Evolutionary conservation across 2,113 vertebrate genomes (phyloP).

Genomic region (Poeciliopsis prolifica): DNA sequence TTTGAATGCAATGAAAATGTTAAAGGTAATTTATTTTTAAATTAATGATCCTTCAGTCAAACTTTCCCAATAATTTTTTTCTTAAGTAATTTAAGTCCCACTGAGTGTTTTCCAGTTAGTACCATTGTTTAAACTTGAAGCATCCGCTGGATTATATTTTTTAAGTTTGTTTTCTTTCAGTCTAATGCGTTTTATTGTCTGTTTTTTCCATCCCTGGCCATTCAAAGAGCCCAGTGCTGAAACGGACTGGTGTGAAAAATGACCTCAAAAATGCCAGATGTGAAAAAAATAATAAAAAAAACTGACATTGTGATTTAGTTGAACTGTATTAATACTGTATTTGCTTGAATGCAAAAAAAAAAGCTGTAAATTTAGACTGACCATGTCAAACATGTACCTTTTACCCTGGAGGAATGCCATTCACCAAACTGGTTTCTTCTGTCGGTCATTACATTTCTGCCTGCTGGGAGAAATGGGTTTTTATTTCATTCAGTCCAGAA

Average conservation of each 20-base stretch:
- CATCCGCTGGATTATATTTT: slow-evolving; percentile 60
- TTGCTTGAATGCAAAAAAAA: slow-evolving; percentile 76
- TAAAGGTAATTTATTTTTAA: no score
- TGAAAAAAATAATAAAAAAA: slow-evolving; percentile 49
- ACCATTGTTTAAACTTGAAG: slow-evolving; percentile 94
- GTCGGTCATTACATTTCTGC: slow-evolving; percentile 46
- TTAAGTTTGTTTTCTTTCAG: slow-evolving; percentile 32
- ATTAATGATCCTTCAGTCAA: no score
- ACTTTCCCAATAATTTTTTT: neutral
- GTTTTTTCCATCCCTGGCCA: slow-evolving; percentile 23
- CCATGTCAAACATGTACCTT: slow-evolving; percentile 80
- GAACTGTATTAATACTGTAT: slow-evolving; percentile 78
- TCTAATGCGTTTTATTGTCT: slow-evolving; percentile 71
- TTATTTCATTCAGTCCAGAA: slow-evolving; percentile 61
- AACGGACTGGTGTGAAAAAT: slow-evolving; percentile 44
- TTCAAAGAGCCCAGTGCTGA: slow-evolving; percentile 34
- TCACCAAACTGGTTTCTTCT: slow-evolving; percentile 65
- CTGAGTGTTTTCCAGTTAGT: slow-evolving; percentile 76
- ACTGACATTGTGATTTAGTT: slow-evolving; percentile 73
- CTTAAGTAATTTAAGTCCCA: slow-evolving; percentile 2
- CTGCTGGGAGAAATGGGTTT: slow-evolving; percentile 68
- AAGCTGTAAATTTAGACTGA: slow-evolving; percentile 76
- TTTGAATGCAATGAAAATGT: no score
- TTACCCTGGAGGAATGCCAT: slow-evolving; percentile 76
- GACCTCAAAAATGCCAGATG: slow-evolving; percentile 65